Percentiles rank a stretch among this genome's conserved stretches.
phyloP scores from a whole-genome alignment of 2,113 vertebrate genomes.

The Plecotus auritus region DNA sequence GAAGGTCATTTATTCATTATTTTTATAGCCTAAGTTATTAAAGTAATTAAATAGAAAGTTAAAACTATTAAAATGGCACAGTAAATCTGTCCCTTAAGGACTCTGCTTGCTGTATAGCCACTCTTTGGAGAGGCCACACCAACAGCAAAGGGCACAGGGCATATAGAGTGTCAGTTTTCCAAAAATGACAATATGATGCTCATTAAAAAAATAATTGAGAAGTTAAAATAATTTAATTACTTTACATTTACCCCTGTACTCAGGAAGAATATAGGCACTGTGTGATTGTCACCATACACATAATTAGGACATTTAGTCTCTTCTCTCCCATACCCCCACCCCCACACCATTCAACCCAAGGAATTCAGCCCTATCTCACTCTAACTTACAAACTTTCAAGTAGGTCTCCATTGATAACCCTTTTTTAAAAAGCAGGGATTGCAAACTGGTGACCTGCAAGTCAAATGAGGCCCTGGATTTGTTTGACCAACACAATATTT shows the following conservation, averaged over 20 bases:
- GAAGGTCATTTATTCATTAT: neutral
- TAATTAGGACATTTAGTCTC: neutral
- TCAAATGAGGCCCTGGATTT: neutral
- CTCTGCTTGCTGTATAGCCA: neutral
- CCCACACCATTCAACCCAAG: neutral
- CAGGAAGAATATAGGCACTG: neutral
- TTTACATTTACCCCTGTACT: constrained; percentile 24
- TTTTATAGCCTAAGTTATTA: constrained; percentile 3
- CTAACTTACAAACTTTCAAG: neutral
- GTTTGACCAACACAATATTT: neutral
- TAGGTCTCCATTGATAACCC: neutral
- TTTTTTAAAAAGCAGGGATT: neutral
- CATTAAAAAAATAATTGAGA: neutral
- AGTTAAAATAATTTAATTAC: constrained; percentile 23
- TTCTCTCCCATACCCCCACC: rapidly evolving
- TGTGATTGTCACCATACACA: neutral
- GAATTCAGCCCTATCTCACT: neutral
- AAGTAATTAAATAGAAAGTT: constrained; percentile 21
- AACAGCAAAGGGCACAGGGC: neutral
- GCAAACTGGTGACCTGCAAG: neutral
- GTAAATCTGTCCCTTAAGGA: constrained; percentile 15
- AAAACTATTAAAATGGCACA: constrained; percentile 22
- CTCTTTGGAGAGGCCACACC: neutral
- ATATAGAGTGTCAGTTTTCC: neutral
- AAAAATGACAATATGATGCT: neutral